Evolutionary conservation across 2,888 invertebrate species (phyloP).

Genomic region (Glaucopsyche alexis): DNA sequence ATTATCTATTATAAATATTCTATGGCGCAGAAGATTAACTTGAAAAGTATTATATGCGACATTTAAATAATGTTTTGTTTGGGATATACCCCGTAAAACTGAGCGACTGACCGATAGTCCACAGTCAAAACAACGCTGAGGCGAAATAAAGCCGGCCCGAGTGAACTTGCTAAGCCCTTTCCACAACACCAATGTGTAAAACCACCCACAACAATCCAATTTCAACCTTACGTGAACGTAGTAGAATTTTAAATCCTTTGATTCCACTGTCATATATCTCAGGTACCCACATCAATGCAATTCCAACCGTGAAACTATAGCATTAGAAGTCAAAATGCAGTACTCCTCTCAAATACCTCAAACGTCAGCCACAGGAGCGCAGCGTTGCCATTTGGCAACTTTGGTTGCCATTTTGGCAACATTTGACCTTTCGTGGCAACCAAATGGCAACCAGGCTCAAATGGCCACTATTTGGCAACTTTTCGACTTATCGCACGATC

Average conservation of each 20-base stretch:
- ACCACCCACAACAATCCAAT: conserved; percentile 35
- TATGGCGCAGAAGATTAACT: too few species aligned
- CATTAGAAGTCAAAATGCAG: not conserved
- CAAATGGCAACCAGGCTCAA: too few species aligned
- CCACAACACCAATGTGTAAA: conserved; percentile 40
- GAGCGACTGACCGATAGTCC: conserved; percentile 31
- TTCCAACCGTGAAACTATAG: not conserved
- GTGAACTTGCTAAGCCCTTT: conserved; percentile 47
- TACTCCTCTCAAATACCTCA: not conserved
- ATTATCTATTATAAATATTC: too few species aligned
- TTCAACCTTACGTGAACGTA: not conserved
- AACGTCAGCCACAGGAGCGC: not conserved
- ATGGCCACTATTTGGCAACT: too few species aligned
- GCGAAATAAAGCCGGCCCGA: conserved; percentile 45
- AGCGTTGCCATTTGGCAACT: too few species aligned
- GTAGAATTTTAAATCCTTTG: not conserved
- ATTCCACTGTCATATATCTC: not conserved
- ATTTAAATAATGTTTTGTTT: not conserved
- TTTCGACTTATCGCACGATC: too few species aligned
- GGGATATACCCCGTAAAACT: conserved; percentile 28
- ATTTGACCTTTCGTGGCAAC: too few species aligned
- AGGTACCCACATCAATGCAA: not conserved
- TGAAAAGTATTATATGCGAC: not conserved
- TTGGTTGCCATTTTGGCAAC: too few species aligned
- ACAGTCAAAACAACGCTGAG: conserved; percentile 44